Evolutionary conservation across 2,888 invertebrate genomes (phyloP), one percentile per base, ranked within the genome.

Genomic region (Antheraea assamensis): DNA sequence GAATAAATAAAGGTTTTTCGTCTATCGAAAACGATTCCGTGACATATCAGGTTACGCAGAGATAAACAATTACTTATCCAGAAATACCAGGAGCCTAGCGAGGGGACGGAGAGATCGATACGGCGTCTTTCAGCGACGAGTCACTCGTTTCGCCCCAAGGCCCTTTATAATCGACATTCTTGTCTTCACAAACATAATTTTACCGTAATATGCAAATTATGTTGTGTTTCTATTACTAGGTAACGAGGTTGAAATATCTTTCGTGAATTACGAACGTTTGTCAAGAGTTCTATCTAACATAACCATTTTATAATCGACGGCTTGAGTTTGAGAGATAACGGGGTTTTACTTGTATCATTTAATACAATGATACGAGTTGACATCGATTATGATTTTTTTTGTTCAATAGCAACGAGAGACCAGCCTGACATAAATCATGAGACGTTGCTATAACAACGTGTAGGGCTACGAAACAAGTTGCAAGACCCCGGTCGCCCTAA

Each of bases 401-500:
- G 68, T 61, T 75, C 77, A 77, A 79, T 76, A 58, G 77, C 76
- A 76, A 71, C 75, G 73, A 71, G 52, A 73, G 72, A 90, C 90
- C 82, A 88, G 87, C 88, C 84, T 78, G 81, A 81, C 87, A 92
- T 90, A 89, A 92, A 90, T 90, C 90, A 89, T 83, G 83, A 80
- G 81, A 84, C 81, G 92, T 92, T 86, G 85, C 87, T 88, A 89
- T 88, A 88, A 89, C 88, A 88, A 90, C 89, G 83, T 82, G 83
- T 79, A 77, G 81, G 35, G 68, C 13, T 64, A 15, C 30, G 30
- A 64, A 27, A 13, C 4, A 17, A 13, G 17, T 15, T 64, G 61
- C 15, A 17, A 58, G n/a, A 58, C n/a, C 30, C 7, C 4, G 17
- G 61, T n/a, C 27, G n/a, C 10, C 27, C 15, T 15, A 31, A 30